These are phyloP conservation scores for Melanotaenia nigrans DNA, from an alignment of 2,797 vertebrate species.

Conservation along the genomic window DNA sequence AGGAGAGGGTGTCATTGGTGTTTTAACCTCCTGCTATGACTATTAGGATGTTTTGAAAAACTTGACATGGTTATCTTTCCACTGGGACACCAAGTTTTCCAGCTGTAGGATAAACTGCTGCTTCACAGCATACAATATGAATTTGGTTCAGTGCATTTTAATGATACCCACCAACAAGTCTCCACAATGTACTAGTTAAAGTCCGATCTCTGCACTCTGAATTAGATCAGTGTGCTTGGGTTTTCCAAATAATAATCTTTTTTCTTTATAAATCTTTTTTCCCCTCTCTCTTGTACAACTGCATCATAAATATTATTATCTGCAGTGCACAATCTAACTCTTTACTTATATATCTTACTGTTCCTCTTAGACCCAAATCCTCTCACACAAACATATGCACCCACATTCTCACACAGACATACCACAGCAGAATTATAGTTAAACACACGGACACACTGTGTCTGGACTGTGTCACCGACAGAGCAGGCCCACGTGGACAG, in stretches of 20 bases:
- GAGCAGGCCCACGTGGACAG: constrained; percentile 71
- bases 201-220: neutral
- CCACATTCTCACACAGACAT: constrained; percentile 24
- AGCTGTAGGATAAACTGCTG: constrained; percentile 14
- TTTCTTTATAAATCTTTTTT: too few relatives aligned
- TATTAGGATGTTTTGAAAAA: neutral
- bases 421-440: constrained; percentile 41
- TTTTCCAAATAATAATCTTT: neutral
- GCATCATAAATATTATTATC: too few relatives aligned
- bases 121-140: neutral
- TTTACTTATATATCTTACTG: constrained; percentile 10
- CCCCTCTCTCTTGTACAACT: too few relatives aligned
- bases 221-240: neutral
- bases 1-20: constrained; percentile 7
- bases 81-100: neutral
- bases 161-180: neutral
- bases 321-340: neutral
- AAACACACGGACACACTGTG: constrained; percentile 45
- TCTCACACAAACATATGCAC: constrained; percentile 18
- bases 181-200: neutral
- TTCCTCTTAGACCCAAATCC: constrained; percentile 21
- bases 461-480: constrained; percentile 75
- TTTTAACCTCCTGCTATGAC: constrained; percentile 14
- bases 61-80: neutral
- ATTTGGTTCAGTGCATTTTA: neutral